Base-by-base conservation (phyloP, 2,113 vertebrate species). In the Mormoops blainvillei region DNA sequence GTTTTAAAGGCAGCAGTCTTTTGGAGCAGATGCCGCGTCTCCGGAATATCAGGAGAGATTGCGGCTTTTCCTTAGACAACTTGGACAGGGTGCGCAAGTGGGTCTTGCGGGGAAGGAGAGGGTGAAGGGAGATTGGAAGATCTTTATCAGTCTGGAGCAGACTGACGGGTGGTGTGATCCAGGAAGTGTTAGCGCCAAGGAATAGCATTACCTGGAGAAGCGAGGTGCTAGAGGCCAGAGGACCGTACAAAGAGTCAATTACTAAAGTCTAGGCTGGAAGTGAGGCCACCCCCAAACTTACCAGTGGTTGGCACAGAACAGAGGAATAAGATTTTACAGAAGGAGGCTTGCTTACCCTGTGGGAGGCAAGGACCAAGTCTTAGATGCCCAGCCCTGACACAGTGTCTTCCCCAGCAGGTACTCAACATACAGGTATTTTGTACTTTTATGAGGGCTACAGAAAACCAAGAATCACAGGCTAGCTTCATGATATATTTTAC, bases 1-100 rank as follows among this genome's bases (percentile, higher is more conserved):
- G 33, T 63, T 87, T 83, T 85, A 63, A 80, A 94, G 61, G 61
- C 7, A n/a, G 76, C 33, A 61, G 4, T 26, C 13, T 31, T 91
- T 82, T 63, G 84, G 50, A 84, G 70, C 78, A 18, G 84, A 89
- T 87, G 97, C 71, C 92, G 82, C 68, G 38, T 90, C 97, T 97
- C 95, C 74, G 95, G 61, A 92, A 24, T 45, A 81, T 63, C 71
- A 85, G 50, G 45, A 63, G 67, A 73, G 24, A 31, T 16, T 71
- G 6, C 41, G 18, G 26, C 15, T 45, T 80, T 92, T 61, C 50
- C n/a, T 52, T 84, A 65, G 54, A 43, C 70, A 48, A 76, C n/a
- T 63, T 88, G 82, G 48, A 50, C 11, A 70, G 11, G 85, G 7
- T 87, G 36, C 16, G 45, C 56, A 78, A 87, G 41, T 68, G 15